phyloP scores from a whole-genome alignment of 92 coral and sea anemone species.

The Zoanthus sansibaricus region DNA sequence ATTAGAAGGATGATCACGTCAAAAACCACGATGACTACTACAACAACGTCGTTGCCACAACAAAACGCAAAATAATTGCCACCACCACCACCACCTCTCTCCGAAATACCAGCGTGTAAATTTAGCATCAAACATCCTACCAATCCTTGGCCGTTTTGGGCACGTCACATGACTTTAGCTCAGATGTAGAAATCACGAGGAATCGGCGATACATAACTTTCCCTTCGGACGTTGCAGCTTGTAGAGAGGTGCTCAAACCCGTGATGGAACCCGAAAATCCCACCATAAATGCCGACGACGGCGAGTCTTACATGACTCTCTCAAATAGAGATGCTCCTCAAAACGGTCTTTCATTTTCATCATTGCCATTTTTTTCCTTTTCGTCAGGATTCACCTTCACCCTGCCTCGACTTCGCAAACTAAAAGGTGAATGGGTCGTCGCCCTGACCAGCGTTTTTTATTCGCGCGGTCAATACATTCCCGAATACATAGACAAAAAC shows the following conservation, averaged over 20 bases:
- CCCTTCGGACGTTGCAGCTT: no score
- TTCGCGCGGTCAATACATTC: background rate
- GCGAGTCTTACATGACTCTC: background rate
- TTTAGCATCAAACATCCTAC: background rate
- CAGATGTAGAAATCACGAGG: background rate
- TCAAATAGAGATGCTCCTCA: background rate
- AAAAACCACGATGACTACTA: no score
- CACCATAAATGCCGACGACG: no score
- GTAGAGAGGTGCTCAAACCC: no score
- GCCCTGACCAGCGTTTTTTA: background rate
- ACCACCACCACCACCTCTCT: background rate
- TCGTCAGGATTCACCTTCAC: background rate
- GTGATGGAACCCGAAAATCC: no score
- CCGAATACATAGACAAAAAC: background rate
- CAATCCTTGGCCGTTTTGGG: conserved; percentile 12
- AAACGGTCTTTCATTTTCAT: background rate
- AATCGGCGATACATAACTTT: no score
- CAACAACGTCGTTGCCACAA: no score
- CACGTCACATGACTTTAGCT: background rate
- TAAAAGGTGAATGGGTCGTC: background rate
- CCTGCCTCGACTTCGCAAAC: background rate
- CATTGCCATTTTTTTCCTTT: no score
- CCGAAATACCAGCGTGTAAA: background rate
- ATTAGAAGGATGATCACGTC: background rate
- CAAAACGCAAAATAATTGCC: no score